Evolutionary conservation across 2,888 invertebrate species (phyloP).

Genomic region (Craniophora ligustri): DNA sequence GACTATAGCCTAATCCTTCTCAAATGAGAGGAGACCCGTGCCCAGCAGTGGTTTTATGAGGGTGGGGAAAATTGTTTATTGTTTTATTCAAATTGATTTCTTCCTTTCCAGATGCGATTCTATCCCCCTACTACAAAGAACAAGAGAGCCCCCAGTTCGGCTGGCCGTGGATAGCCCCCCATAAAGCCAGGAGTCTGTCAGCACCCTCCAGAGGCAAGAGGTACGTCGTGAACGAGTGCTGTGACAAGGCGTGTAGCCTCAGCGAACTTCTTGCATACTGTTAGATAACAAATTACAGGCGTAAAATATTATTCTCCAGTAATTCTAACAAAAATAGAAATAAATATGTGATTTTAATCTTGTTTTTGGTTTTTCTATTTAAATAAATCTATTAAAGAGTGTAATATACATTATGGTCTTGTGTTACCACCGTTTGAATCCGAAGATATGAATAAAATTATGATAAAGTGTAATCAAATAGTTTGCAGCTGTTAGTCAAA

Average conservation of each 20-base stretch:
- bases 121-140: conserved; percentile 67
- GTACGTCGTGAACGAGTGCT: conserved; percentile 73
- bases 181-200: conserved; percentile 60
- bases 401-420: too few species aligned
- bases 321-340: neutral
- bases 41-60: too few species aligned
- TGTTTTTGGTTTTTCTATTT: too few species aligned
- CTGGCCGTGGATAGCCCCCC: conserved; percentile 67
- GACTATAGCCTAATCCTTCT: too few species aligned
- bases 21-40: too few species aligned
- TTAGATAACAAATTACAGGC: conserved; percentile 3
- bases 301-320: conserved; percentile 3
- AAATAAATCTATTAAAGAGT: too few species aligned
- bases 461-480: too few species aligned
- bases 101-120: conserved; percentile 59
- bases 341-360: too few species aligned
- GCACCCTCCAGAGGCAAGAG: conserved; percentile 63
- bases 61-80: too few species aligned
- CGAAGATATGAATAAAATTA: too few species aligned
- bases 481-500: too few species aligned
- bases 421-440: too few species aligned
- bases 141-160: conserved; percentile 56
- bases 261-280: conserved; percentile 70
- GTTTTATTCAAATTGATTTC: neutral
- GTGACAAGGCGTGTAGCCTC: conserved; percentile 72